Conservation (phyloP, 2,113 vertebrate genomes). For the Tinamus guttatus region DNA sequence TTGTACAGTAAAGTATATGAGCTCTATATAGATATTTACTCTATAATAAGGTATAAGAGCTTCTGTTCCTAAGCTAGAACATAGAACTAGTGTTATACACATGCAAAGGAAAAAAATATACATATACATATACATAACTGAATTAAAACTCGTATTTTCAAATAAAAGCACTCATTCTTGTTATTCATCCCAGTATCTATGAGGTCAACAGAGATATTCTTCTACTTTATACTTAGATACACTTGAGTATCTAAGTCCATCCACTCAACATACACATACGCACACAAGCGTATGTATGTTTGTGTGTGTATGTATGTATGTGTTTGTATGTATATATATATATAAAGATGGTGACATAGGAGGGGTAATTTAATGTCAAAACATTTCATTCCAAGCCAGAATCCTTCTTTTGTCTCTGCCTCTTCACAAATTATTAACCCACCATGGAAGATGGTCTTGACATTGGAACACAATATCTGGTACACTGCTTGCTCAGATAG, state of each 20-base stretch:
- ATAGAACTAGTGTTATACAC: neutral
- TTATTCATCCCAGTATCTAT: neutral
- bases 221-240: too few species aligned
- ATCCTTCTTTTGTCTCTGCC: neutral
- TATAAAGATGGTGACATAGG: neutral
- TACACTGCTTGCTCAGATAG: neutral
- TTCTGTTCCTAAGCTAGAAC: neutral
- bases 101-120: neutral
- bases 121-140: neutral
- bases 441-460: fast-evolving
- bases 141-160: neutral
- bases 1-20: neutral
- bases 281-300: neutral
- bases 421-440: neutral
- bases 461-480: neutral
- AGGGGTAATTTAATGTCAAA: neutral
- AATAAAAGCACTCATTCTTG: fast-evolving
- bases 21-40: too few species aligned
- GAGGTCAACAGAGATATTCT: neutral
- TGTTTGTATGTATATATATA: too few species aligned
- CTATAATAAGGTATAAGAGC: neutral
- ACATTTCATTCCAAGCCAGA: neutral
- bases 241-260: neutral
- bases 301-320: too few species aligned
- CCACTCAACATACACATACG: neutral